These are phyloP conservation scores for Scomber japonicus DNA, from an alignment of 2,113 vertebrate species.

Conservation along the genomic window DNA sequence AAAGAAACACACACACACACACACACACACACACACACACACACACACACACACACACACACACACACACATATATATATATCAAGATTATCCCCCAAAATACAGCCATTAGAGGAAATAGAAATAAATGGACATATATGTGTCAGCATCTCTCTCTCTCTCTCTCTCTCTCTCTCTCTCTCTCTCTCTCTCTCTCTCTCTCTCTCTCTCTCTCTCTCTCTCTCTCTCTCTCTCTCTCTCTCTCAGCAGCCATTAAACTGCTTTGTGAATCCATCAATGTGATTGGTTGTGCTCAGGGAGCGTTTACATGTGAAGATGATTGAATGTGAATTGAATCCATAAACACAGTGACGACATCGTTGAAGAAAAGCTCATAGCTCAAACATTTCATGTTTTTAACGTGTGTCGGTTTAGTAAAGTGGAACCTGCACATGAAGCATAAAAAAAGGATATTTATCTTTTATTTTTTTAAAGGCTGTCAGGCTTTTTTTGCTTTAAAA, in stretches of 20 bases:
- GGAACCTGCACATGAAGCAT: neutral
- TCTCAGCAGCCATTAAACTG: neutral
- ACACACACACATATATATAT: neutral
- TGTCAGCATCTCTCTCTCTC: neutral
- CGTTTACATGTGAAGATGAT: neutral
- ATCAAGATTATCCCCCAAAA: slow-evolving; percentile 52
- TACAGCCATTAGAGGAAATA: slow-evolving; percentile 31
- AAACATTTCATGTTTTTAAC: neutral
- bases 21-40: no score
- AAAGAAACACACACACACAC: slow-evolving; percentile 15
- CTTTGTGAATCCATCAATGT: slow-evolving; percentile 1
- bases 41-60: neutral
- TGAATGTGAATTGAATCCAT: neutral
- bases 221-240: neutral
- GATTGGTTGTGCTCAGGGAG: neutral
- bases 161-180: no score
- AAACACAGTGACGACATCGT: neutral
- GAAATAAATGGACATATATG: slow-evolving; percentile 13
- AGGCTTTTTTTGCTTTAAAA: neutral
- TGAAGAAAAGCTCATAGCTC: neutral
- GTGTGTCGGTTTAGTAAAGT: neutral
- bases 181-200: no score
- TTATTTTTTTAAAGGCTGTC: neutral
- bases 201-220: neutral
- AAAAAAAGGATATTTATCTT: no score